These are phyloP conservation scores for Oscarella lobularis DNA, from an alignment of 37 sponge, comb jelly and placozoan species.

Conservation along the genomic window DNA sequence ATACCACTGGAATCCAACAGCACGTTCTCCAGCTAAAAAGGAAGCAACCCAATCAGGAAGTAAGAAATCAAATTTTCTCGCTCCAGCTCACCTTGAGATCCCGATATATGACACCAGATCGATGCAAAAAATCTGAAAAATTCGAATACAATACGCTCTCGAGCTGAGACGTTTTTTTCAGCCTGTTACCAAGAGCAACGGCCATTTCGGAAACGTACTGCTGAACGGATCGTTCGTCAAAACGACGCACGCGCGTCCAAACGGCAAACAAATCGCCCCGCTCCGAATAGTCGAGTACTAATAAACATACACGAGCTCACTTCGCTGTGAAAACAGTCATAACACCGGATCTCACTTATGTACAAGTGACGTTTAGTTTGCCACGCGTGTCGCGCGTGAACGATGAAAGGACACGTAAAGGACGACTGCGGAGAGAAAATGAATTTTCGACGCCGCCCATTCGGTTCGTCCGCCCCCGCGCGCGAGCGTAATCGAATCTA, in stretches of 20 bases:
- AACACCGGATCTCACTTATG: not conserved
- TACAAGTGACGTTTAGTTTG: not conserved
- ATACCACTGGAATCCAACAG: not conserved
- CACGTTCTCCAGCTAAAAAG: not conserved
- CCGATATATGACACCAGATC: not conserved
- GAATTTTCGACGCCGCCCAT: no score
- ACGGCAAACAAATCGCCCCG: constrained; percentile 1
- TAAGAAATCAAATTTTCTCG: not conserved
- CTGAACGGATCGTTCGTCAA: not conserved
- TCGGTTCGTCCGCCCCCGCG: no score
- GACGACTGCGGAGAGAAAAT: not conserved
- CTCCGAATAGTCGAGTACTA: not conserved
- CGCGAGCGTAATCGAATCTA: no score
- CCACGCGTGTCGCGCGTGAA: not conserved
- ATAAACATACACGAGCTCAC: not conserved
- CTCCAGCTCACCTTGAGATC: not conserved
- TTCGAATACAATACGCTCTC: no score
- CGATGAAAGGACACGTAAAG: not conserved
- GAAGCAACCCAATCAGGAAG: not conserved
- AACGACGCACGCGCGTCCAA: not conserved
- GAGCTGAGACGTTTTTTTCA: no score
- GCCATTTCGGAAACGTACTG: constrained; percentile 1
- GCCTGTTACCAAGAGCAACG: not conserved
- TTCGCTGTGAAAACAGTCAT: not conserved
- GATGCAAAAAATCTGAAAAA: not conserved